Evolutionary conservation across 2,797 vertebrate genomes (phyloP).

Genomic region (Enteromius argenteus): DNA sequence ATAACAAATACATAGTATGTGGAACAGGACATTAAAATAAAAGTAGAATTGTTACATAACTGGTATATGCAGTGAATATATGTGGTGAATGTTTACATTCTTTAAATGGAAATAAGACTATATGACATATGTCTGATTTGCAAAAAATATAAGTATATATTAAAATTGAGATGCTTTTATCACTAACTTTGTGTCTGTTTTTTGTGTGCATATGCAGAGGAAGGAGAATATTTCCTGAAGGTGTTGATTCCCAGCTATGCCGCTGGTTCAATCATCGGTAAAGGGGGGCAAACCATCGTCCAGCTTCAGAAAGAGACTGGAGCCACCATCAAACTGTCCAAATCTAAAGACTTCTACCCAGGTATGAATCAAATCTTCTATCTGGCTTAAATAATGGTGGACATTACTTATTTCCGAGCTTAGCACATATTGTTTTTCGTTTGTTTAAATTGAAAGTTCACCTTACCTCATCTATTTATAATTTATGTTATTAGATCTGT

Average conservation of each 20-base stretch:
- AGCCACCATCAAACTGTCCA: slow-evolving; percentile 95
- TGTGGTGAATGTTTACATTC: not conserved
- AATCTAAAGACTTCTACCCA: slow-evolving; percentile 98
- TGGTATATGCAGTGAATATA: not conserved
- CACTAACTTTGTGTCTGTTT: slow-evolving; percentile 19
- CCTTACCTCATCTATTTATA: not conserved
- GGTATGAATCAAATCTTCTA: slow-evolving; percentile 75
- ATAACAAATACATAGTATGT: not conserved
- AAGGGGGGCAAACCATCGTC: slow-evolving; percentile 94
- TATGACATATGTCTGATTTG: not conserved
- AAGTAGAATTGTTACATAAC: not conserved
- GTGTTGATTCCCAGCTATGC: slow-evolving; percentile 97
- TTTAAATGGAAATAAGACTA: not conserved
- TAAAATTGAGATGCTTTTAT: not conserved
- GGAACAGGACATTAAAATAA: not conserved
- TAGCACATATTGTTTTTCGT: not conserved
- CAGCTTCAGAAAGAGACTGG: slow-evolving; percentile 96
- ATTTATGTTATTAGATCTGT: slow-evolving; percentile 14
- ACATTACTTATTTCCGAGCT: not conserved
- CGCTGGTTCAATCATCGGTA: slow-evolving; percentile 95
- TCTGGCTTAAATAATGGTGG: not conserved
- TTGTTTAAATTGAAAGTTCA: not conserved
- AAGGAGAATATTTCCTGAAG: slow-evolving; percentile 96
- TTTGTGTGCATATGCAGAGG: slow-evolving; percentile 75
- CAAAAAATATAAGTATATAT: not conserved